phyloP scores from a whole-genome alignment of 2,797 vertebrate genomes.

The Urosaurus nigricauda region DNA sequence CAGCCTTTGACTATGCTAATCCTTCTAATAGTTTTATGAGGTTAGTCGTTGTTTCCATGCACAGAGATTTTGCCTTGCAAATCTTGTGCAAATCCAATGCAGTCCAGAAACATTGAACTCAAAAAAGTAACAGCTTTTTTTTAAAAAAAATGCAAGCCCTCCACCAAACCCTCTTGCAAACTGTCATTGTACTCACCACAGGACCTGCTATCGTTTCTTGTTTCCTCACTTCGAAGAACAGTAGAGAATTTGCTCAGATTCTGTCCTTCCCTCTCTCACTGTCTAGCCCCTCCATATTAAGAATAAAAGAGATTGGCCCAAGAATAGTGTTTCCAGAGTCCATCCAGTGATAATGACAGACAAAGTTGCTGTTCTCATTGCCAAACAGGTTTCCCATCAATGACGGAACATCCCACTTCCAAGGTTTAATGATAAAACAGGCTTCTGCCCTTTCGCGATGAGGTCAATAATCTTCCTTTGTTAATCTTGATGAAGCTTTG shows the following conservation, averaged over 20 bases:
- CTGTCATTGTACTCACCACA: slow-evolving; percentile 53
- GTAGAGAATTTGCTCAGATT: slow-evolving; percentile 19
- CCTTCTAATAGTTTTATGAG: slow-evolving; percentile 49
- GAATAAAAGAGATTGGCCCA: not conserved
- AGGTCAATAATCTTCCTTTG: slow-evolving; percentile 86
- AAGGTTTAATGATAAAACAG: slow-evolving; percentile 81
- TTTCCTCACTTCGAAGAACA: slow-evolving; percentile 31
- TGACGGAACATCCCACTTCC: slow-evolving; percentile 65
- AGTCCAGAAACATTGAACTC: slow-evolving; percentile 28
- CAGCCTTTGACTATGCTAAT: slow-evolving; percentile 68
- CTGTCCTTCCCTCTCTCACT: not conserved
- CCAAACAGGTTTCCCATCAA: slow-evolving; percentile 58
- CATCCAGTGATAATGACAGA: slow-evolving; percentile 38
- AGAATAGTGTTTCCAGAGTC: slow-evolving; percentile 23
- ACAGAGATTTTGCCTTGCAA: slow-evolving; percentile 35
- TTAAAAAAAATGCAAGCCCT: not conserved
- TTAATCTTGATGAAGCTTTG: slow-evolving; percentile 87
- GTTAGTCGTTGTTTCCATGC: slow-evolving; percentile 62
- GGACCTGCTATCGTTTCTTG: slow-evolving; percentile 45
- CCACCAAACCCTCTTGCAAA: slow-evolving; percentile 3
- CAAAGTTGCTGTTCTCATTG: slow-evolving; percentile 45
- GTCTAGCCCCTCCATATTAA: not conserved
- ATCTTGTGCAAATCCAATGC: slow-evolving; percentile 20
- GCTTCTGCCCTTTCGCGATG: slow-evolving; percentile 80
- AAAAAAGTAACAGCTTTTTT: not conserved